Conservation (phyloP, 2,797 vertebrate species). For the Phoebastria nigripes region DNA sequence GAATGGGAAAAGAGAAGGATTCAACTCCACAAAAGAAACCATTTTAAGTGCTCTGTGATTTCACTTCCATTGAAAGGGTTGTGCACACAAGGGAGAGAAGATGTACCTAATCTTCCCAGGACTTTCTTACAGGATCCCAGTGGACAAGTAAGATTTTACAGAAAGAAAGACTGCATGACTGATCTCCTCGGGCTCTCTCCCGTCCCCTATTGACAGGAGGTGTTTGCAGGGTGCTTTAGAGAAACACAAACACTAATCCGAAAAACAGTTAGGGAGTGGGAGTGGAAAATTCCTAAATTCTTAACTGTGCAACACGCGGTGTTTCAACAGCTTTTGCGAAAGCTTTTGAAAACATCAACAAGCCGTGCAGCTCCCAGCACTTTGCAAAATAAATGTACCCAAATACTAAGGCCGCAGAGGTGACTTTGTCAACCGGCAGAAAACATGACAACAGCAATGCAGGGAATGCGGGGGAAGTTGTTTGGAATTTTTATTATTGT, state of each 20-base stretch:
- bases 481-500: slow-evolving; percentile 59
- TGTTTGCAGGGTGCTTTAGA: slow-evolving; percentile 3
- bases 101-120: neutral
- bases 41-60: neutral
- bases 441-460: slow-evolving; percentile 40
- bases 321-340: slow-evolving; percentile 49
- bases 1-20: neutral
- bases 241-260: slow-evolving; percentile 8
- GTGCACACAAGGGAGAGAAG: neutral
- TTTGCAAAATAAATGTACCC: slow-evolving; percentile 34
- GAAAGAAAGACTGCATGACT: neutral
- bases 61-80: neutral
- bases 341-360: slow-evolving; percentile 54
- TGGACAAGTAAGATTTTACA: neutral
- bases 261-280: slow-evolving; percentile 37
- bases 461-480: slow-evolving; percentile 20
- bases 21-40: neutral
- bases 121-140: neutral
- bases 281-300: slow-evolving; percentile 60
- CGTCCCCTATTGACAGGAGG: neutral
- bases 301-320: neutral
- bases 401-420: slow-evolving; percentile 18
- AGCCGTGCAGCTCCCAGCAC: neutral
- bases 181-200: neutral
- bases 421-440: slow-evolving; percentile 51